Base-by-base conservation (phyloP, 2,797 vertebrate species). In the Remorina albescens region DNA sequence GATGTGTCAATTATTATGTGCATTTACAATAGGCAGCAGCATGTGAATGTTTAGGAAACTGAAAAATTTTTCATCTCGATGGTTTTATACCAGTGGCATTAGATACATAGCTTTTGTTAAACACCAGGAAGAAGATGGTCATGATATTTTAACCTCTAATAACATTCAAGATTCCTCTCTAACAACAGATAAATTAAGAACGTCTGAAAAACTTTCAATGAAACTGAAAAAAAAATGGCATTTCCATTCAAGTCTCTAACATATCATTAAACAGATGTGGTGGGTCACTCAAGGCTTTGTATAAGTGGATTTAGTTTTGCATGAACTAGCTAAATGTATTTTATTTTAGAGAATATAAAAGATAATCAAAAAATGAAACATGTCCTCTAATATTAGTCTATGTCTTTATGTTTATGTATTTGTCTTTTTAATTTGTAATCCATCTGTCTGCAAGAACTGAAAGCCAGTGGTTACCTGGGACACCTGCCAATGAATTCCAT, bases 1-100 rank as follows among this genome's bases (percentile, higher is more conserved):
- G 74, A 37, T 67, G 53, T 39, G 55, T 71, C 80, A 81, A 72
- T 83, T 82, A 86, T 67, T 64, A 41, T 77, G 69, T 81, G 69
- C 66, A 80, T 63, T 66, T 59, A 76, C 60, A 72, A 61, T 73
- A 86, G 72, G 65, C 67, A 65, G 61, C 5, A 16, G 49, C 56
- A 55, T 82, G 67, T 72, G 81, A 70, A 60, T 23, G 37, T 34
- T 3, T 25, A 55, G 16, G 23, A 28, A 50, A 26, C 9, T 74
- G 51, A 39, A 63, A 79, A 65, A 32, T 76, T 73, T 58, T 13
- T 44, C 36, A 54, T 79, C 39, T 53, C 42, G 26, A 72, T 41
- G 30, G 61, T 53, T n/a, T 54, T n/a, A 11, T 65, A 9, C 47
- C n/a, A n/a, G n/a, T n/a, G n/a, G n/a, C n/a, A n/a, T 19, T 34